Conservation (phyloP, 2,797 vertebrate species). For the Kryptolebias ocellatus region DNA sequence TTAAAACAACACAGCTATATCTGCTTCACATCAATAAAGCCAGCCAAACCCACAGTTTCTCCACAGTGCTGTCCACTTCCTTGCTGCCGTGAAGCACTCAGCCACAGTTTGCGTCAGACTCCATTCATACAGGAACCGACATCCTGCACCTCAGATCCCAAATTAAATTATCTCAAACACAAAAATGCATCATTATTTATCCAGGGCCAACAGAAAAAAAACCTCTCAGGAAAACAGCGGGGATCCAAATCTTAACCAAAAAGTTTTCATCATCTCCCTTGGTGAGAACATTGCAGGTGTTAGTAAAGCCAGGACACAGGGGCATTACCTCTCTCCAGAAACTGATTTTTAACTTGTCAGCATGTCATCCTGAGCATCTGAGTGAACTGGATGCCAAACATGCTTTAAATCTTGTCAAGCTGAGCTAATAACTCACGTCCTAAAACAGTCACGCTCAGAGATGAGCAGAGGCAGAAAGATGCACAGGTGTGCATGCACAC, state of each 20-base stretch:
- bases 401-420: slow-evolving; percentile 28
- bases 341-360: slow-evolving; percentile 30
- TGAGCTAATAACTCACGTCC: neutral
- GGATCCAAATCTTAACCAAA: slow-evolving; percentile 9
- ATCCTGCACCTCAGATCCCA: slow-evolving; percentile 32
- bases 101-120: slow-evolving; percentile 7
- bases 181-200: slow-evolving; percentile 36
- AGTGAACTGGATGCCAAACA: slow-evolving; percentile 24
- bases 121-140: slow-evolving; percentile 22
- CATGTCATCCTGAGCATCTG: slow-evolving; percentile 31
- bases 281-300: neutral
- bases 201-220: slow-evolving; percentile 9
- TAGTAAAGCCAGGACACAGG: neutral
- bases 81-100: slow-evolving; percentile 16
- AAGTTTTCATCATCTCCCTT: slow-evolving; percentile 2
- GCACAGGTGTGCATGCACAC: slow-evolving; percentile 7
- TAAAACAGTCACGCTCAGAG: neutral
- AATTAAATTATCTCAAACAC: slow-evolving; percentile 31
- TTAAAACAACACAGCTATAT: slow-evolving; percentile 7
- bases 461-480: neutral
- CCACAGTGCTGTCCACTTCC: slow-evolving; percentile 20
- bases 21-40: neutral
- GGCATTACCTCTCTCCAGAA: slow-evolving; percentile 1
- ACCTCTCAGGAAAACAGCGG: slow-evolving; percentile 17
- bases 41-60: slow-evolving; percentile 25